phyloP scores from a whole-genome alignment of 1,140 invertebrate genomes.

The Zophobas atratus region DNA sequence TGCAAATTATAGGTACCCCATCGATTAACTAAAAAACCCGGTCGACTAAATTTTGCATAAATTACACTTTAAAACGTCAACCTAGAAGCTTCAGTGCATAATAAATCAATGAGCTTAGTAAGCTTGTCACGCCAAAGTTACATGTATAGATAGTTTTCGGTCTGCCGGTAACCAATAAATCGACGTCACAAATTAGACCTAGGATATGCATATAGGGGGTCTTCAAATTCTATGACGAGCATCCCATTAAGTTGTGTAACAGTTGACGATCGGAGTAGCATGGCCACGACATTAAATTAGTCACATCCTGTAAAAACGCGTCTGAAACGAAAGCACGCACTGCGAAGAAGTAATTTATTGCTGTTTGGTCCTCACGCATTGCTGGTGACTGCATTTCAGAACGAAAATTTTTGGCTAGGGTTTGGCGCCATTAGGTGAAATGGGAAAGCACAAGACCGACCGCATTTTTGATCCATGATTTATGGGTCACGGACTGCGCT shows the following conservation, averaged over 20 bases:
- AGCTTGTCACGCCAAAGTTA: too few species aligned
- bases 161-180: background rate
- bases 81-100: too few species aligned
- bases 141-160: background rate
- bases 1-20: too few species aligned
- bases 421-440: background rate
- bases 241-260: background rate
- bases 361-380: background rate
- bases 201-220: background rate
- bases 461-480: constrained; percentile 21
- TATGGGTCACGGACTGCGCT: constrained; percentile 14
- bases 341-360: background rate
- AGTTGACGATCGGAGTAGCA: background rate
- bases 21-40: too few species aligned
- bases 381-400: too few species aligned
- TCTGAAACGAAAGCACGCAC: background rate
- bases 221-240: background rate
- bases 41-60: too few species aligned
- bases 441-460: constrained; percentile 1
- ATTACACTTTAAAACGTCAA: too few species aligned
- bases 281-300: constrained; percentile 1
- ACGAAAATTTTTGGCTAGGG: background rate
- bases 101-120: too few species aligned
- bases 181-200: background rate
- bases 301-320: background rate